Conservation (phyloP, 1,140 invertebrate species). For the Zophobas atratus region DNA sequence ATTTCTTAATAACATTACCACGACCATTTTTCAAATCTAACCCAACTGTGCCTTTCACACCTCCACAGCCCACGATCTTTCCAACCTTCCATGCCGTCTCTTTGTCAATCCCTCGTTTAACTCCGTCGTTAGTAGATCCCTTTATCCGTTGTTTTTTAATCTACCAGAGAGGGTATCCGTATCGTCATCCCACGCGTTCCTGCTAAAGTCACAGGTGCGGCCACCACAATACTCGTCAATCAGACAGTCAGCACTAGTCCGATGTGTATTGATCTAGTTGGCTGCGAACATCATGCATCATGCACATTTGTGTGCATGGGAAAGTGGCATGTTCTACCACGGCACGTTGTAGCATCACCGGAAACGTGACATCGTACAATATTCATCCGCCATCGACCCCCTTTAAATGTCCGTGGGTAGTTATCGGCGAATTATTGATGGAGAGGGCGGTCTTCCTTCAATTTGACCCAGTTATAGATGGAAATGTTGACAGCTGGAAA, state of each 20-base stretch:
- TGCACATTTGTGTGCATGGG: slow-evolving; percentile 41
- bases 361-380: slow-evolving; percentile 41
- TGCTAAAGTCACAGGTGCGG: slow-evolving; percentile 31
- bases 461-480: slow-evolving; percentile 31
- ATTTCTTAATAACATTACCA: no score
- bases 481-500: slow-evolving; percentile 31
- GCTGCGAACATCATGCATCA: slow-evolving; percentile 41
- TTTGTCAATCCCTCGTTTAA: no score
- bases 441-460: not conserved
- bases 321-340: slow-evolving; percentile 33
- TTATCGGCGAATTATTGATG: slow-evolving; percentile 34
- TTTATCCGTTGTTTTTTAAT: slow-evolving; percentile 11
- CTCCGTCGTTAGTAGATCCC: no score
- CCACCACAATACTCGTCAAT: slow-evolving; percentile 38
- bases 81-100: no score
- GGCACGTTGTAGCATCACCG: slow-evolving; percentile 40
- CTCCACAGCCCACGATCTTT: no score
- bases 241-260: slow-evolving; percentile 38
- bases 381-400: slow-evolving; percentile 36
- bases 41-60: no score
- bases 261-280: slow-evolving; percentile 43
- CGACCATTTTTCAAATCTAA: no score
- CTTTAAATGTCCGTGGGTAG: slow-evolving; percentile 32
- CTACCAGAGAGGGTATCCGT: slow-evolving; percentile 34
- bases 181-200: slow-evolving; percentile 21